phyloP scores from a whole-genome alignment of 92 coral and sea anemone genomes.

The Porites evermanni region DNA sequence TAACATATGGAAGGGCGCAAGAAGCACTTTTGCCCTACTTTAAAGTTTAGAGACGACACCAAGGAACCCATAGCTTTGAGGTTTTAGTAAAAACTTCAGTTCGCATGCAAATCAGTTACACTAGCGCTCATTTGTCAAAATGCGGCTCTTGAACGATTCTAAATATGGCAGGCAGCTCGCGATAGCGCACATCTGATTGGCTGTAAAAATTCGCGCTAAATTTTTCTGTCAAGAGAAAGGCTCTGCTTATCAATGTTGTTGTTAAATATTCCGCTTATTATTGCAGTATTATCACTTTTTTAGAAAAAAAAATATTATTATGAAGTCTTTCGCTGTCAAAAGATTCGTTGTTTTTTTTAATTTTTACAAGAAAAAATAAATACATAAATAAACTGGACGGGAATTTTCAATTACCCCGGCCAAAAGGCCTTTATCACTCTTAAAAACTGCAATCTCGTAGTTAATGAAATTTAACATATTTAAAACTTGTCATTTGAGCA shows the following conservation, averaged over 20 bases:
- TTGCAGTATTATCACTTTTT: too few species aligned
- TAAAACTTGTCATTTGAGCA: not conserved
- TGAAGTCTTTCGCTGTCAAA: too few species aligned
- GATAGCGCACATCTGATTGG: conserved; percentile 57
- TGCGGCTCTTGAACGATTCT: conserved; percentile 9
- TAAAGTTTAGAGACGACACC: not conserved
- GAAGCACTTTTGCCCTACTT: conserved; percentile 70
- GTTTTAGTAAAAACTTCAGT: not conserved
- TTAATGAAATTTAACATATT: conserved; percentile 11
- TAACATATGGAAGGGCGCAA: conserved; percentile 76
- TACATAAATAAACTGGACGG: not conserved
- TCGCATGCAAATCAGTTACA: conserved; percentile 31
- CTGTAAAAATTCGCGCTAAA: conserved; percentile 43
- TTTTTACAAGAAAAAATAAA: too few species aligned
- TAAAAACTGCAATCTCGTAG: not conserved
- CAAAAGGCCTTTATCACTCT: too few species aligned
- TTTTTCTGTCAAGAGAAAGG: conserved; percentile 26
- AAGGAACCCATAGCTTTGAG: conserved; percentile 14
- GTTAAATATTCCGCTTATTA: too few species aligned
- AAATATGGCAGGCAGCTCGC: conserved; percentile 55
- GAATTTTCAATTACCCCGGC: not conserved
- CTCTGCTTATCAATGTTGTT: not conserved
- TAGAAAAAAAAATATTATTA: too few species aligned
- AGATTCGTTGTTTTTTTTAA: not conserved
- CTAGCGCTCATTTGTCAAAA: not conserved